These are phyloP conservation scores for Neoseiulus cucumeris DNA, from an alignment of 1,140 invertebrate genomes.

Conservation along the genomic window DNA sequence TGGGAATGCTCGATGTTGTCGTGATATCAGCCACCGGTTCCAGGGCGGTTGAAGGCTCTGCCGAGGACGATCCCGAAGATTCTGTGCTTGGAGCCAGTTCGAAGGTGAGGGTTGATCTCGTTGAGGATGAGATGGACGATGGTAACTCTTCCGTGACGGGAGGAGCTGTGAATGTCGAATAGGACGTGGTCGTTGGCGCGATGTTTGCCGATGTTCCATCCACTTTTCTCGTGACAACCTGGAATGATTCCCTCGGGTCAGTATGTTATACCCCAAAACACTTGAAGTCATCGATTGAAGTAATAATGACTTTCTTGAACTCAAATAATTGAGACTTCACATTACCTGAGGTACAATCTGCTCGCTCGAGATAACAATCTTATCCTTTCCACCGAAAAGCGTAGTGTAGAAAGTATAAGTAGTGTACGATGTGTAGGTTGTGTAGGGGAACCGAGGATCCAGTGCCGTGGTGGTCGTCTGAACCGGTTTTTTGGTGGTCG, in stretches of 20 bases:
- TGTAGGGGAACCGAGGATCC: constrained; percentile 4
- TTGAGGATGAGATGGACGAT: not conserved
- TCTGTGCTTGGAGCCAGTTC: not conserved
- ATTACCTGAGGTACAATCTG: constrained; percentile 19
- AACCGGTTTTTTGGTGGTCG: not conserved
- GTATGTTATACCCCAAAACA: too few species aligned
- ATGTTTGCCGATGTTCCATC: not conserved
- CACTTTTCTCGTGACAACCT: not conserved
- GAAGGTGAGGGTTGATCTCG: not conserved
- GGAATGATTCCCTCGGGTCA: not conserved
- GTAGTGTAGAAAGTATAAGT: constrained; percentile 19
- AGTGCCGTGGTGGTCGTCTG: not conserved
- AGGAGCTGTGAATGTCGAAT: not conserved
- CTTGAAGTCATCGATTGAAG: too few species aligned
- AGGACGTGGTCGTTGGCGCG: not conserved
- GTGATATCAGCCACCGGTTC: not conserved
- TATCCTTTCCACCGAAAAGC: constrained; percentile 19
- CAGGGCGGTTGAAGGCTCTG: not conserved
- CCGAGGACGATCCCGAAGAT: not conserved
- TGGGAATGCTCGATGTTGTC: not conserved
- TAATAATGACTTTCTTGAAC: too few species aligned
- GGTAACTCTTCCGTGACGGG: not conserved
- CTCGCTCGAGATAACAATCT: constrained; percentile 19
- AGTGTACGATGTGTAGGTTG: constrained; percentile 16
- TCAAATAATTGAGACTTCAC: too few species aligned